A percentile compares a stretch with the other conserved stretches of the same genome.
phyloP scores from a whole-genome alignment of 2,888 invertebrate genomes.

The Caenorhabditis sinica region DNA sequence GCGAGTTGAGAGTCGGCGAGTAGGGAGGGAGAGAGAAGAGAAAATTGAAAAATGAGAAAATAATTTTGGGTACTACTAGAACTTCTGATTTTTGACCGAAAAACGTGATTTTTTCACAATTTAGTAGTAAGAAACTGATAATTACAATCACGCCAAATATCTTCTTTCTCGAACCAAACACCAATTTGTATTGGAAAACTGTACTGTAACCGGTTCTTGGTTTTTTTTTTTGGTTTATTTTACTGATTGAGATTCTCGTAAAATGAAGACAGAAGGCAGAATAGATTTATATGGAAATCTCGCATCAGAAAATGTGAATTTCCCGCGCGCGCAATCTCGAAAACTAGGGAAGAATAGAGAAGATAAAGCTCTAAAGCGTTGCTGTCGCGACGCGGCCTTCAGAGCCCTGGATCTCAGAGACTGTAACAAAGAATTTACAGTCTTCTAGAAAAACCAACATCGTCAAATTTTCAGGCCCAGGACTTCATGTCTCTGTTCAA shows the following conservation, averaged over 20 bases:
- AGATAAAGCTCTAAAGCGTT: not conserved
- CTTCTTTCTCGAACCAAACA: constrained; percentile 3
- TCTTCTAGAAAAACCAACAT: not conserved
- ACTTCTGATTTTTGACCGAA: not conserved
- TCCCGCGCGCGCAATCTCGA: not conserved
- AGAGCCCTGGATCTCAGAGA: not conserved
- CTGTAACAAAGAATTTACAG: not conserved
- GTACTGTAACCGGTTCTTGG: not conserved
- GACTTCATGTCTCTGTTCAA: constrained; percentile 76
- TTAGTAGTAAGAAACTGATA: not conserved
- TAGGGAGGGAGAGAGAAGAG: not conserved
- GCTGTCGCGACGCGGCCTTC: not conserved
- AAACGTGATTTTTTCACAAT: not conserved
- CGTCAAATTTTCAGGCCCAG: constrained; percentile 75
- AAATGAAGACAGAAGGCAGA: not conserved
- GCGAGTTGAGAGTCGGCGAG: not conserved
- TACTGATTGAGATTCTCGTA: not conserved
- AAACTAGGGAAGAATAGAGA: not conserved
- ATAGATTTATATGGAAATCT: not conserved
- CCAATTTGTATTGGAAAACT: not conserved
- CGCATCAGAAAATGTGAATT: not conserved
- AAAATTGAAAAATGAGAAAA: not conserved
- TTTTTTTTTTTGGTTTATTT: not conserved
- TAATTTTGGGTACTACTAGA: not conserved
- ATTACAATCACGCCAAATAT: not conserved